phyloP scores from a whole-genome alignment of 1,140 invertebrate species.

The Paraescarpia echinospica region DNA sequence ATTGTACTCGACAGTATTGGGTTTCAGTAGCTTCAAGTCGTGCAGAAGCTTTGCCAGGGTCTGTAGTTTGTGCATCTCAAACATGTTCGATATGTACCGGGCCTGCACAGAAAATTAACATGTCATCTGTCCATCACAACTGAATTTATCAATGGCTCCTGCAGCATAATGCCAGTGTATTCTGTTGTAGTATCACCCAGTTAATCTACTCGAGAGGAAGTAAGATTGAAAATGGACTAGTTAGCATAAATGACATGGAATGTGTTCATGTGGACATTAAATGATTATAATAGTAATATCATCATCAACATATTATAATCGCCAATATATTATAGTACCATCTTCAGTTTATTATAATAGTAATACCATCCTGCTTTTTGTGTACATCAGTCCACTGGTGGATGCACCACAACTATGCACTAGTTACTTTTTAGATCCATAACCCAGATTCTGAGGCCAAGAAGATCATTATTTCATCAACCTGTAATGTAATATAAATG shows the following conservation, averaged over 20 bases:
- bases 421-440: too few species aligned
- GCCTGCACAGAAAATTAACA: not conserved
- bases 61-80: not conserved
- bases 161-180: not conserved
- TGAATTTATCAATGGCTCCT: not conserved
- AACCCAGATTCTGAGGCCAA: not conserved
- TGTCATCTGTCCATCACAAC: not conserved
- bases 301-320: too few species aligned
- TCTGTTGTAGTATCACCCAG: not conserved
- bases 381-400: too few species aligned
- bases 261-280: too few species aligned
- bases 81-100: not conserved
- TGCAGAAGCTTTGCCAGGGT: not conserved
- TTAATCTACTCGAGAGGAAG: not conserved
- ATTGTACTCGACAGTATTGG: not conserved
- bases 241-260: not conserved
- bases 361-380: too few species aligned
- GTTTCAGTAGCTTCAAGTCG: not conserved
- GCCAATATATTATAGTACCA: too few species aligned
- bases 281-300: too few species aligned
- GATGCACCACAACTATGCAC: too few species aligned
- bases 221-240: not conserved
- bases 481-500: not conserved
- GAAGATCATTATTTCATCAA: not conserved
- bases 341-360: too few species aligned